Evolutionary conservation across 2,888 invertebrate genomes (phyloP), one percentile per base, ranked within the genome.

Genomic region (Chymomyza procnemis): DNA sequence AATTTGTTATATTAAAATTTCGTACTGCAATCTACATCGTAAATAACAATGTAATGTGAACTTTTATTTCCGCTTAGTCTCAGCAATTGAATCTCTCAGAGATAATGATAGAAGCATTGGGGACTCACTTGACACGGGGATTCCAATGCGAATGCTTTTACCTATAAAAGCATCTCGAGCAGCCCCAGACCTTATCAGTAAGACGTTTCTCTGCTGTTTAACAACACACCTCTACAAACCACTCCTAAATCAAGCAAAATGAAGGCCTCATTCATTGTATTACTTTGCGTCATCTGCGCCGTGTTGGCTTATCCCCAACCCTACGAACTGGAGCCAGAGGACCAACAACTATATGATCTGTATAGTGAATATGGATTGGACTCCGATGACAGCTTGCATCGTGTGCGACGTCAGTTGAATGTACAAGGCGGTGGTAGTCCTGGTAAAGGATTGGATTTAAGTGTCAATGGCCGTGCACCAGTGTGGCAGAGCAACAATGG

Each of bases 401-500:
- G 79, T 6, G 62, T 61, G 1, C 75, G 67, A 12, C 88, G 80
- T n/a, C 86, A 84, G 41, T 46, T 74, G 3, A 68, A 68, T 16
- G 22, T 78, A 14, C 63, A 76, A 30, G 80, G 79, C 4, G 85
- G 89, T 16, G 79, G 83, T 3, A 75, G 75, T 16, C 75, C 62
- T 0, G 66, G 80, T 2, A 71, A 88, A 14, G 89, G 90, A 14
- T 74, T 78, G 8, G 84, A 89, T 64, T 21, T 89, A 3, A 82
- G 66, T 47, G 50, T 82, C 21, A 73, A 84, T 61, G 79, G 74
- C 2, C 85, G 80, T 4, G 83, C 79, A 3, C 89, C 88, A 0
- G 74, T 89, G 18, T 90, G 89, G 89, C 78, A 86, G 55, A 90
- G 89, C 50, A 50, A 66, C 4, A 90, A 89, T 48, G 80, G 80